Percentiles rank a stretch among this genome's conserved stretches.
Evolutionary conservation across 2,888 invertebrate genomes (phyloP).

Genomic region (Antheraea assamensis): DNA sequence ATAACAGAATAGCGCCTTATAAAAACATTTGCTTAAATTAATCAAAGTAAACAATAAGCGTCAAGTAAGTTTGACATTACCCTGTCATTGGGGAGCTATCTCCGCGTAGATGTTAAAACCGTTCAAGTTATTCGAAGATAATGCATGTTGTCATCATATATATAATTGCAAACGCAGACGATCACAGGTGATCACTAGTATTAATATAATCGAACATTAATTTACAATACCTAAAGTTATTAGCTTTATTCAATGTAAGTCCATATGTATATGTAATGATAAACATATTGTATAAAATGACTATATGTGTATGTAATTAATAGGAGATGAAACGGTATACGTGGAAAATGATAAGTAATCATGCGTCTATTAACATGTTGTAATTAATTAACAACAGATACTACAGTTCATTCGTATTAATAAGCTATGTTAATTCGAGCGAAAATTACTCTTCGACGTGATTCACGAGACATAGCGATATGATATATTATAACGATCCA

Average conservation of each 20-base stretch:
- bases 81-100: too few relatives aligned
- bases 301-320: background rate
- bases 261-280: background rate
- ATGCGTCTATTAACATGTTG: conserved; percentile 15
- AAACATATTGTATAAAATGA: background rate
- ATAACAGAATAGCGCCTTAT: too few relatives aligned
- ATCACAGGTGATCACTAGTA: too few relatives aligned
- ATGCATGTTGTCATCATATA: too few relatives aligned
- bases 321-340: conserved; percentile 2
- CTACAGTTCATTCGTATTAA: background rate
- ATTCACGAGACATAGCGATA: background rate
- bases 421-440: background rate
- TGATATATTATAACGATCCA: background rate
- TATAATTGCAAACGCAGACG: too few relatives aligned
- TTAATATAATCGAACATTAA: background rate
- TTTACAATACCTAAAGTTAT: background rate
- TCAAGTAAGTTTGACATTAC: too few relatives aligned
- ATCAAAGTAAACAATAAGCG: too few relatives aligned
- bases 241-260: background rate
- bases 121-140: too few relatives aligned
- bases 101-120: too few relatives aligned
- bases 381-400: background rate
- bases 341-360: conserved; percentile 13
- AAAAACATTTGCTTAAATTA: too few relatives aligned
- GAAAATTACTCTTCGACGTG: background rate